These are phyloP conservation scores for Setipinna tenuifilis DNA, from an alignment of 2,797 vertebrate genomes.

Conservation along the genomic window DNA sequence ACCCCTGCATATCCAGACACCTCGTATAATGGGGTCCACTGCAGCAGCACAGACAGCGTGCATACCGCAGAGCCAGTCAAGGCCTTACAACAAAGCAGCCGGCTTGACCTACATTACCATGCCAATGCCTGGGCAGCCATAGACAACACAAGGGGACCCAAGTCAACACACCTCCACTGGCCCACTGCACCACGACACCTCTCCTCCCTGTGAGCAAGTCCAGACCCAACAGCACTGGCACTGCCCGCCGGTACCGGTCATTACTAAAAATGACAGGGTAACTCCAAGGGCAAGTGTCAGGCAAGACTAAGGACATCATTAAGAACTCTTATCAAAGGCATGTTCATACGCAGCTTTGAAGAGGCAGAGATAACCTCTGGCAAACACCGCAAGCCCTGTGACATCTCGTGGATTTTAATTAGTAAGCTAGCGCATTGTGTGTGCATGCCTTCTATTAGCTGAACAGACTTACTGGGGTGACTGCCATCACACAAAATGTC, in stretches of 20 bases:
- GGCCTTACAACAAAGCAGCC: slow-evolving; percentile 56
- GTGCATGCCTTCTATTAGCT: background rate
- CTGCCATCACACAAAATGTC: background rate
- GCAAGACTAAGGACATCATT: background rate
- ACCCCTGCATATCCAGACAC: background rate
- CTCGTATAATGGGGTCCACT: slow-evolving; percentile 45
- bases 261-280: background rate
- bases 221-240: background rate
- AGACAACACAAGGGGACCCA: slow-evolving; percentile 7
- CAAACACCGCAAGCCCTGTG: background rate
- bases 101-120: slow-evolving; percentile 55
- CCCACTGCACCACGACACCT: background rate
- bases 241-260: background rate
- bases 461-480: background rate
- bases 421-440: background rate
- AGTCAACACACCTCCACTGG: background rate
- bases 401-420: background rate
- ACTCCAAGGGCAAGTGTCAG: background rate
- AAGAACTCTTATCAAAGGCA: background rate
- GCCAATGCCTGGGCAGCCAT: slow-evolving; percentile 41
- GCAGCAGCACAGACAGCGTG: slow-evolving; percentile 55
- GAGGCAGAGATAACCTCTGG: background rate
- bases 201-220: background rate
- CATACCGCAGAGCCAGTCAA: slow-evolving; percentile 59
- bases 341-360: background rate